These are phyloP conservation scores for Craterocephalus amniculus DNA, from an alignment of 2,797 vertebrate species.

Conservation along the genomic window DNA sequence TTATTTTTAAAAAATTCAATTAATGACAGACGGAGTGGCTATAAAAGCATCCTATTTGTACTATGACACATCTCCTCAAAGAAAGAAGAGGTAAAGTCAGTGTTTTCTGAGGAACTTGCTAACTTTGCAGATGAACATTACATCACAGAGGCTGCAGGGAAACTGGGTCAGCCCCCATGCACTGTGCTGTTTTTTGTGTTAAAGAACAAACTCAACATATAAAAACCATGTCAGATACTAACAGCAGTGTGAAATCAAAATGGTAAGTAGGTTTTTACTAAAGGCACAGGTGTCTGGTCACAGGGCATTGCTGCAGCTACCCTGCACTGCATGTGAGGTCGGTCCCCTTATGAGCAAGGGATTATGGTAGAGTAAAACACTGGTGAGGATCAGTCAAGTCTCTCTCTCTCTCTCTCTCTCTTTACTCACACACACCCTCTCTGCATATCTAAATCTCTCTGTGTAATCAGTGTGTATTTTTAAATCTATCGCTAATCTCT, in stretches of 20 bases:
- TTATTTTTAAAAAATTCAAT: constrained; percentile 35
- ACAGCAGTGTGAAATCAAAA: constrained; percentile 51
- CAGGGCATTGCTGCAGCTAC: constrained; percentile 40
- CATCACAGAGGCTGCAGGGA: constrained; percentile 45
- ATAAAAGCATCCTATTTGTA: constrained; percentile 23
- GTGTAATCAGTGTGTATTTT: constrained; percentile 72
- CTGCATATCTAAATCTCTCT: constrained; percentile 63
- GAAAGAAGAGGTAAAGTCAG: constrained; percentile 26
- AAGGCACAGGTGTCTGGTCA: constrained; percentile 50
- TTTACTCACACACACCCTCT: constrained; percentile 13
- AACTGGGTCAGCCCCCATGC: constrained; percentile 66
- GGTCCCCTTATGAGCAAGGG: constrained; percentile 42
- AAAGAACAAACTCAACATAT: constrained; percentile 56
- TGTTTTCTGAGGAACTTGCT: constrained; percentile 41
- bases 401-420: constrained; percentile 22
- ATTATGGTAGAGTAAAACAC: constrained; percentile 52
- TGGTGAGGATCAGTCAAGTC: constrained; percentile 51
- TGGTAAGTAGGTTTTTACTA: constrained; percentile 50
- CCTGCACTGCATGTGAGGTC: constrained; percentile 26
- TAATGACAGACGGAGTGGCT: constrained; percentile 26
- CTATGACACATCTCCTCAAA: constrained; percentile 33
- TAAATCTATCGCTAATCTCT: constrained; percentile 72
- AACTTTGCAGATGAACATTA: constrained; percentile 58
- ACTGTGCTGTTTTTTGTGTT: constrained; percentile 43
- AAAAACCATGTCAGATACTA: constrained; percentile 39